phyloP scores from a whole-genome alignment of 2,888 invertebrate species.

The Scrobipalpa atriplicella region DNA sequence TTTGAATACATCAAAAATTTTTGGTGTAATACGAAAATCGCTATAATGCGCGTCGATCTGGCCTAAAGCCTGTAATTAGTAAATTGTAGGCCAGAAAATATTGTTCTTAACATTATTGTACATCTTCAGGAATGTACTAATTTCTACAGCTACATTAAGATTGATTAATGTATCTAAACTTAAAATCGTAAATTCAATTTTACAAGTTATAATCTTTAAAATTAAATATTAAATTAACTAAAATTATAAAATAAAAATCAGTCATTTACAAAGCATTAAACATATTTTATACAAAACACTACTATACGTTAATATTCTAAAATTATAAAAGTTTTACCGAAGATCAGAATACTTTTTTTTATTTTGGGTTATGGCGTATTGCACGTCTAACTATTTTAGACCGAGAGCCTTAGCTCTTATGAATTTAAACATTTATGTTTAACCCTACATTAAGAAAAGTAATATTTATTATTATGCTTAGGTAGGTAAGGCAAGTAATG shows the following conservation, averaged over 20 bases:
- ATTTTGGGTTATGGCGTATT: constrained; percentile 59
- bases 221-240: constrained; percentile 69
- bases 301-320: constrained; percentile 31
- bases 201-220: constrained; percentile 52
- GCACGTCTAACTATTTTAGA: constrained; percentile 47
- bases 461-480: background rate
- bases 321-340: constrained; percentile 34
- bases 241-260: constrained; percentile 66
- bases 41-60: constrained; percentile 56
- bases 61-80: constrained; percentile 43
- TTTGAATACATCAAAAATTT: constrained; percentile 76
- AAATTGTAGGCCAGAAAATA: constrained; percentile 56
- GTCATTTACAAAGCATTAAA: constrained; percentile 69
- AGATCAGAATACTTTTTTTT: constrained; percentile 41
- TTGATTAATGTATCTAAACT: constrained; percentile 42
- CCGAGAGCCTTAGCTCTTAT: constrained; percentile 6
- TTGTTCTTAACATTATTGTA: constrained; percentile 65
- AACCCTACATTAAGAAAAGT: constrained; percentile 7
- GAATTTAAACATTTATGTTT: background rate
- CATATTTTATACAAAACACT: constrained; percentile 54
- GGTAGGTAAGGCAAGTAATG: background rate
- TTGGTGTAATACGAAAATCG: constrained; percentile 77
- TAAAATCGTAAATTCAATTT: constrained; percentile 47
- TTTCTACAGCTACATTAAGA: constrained; percentile 57
- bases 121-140: constrained; percentile 78